These are phyloP conservation scores for Lasioglossum marginatum DNA, from an alignment of 2,888 invertebrate genomes.

Conservation along the genomic window DNA sequence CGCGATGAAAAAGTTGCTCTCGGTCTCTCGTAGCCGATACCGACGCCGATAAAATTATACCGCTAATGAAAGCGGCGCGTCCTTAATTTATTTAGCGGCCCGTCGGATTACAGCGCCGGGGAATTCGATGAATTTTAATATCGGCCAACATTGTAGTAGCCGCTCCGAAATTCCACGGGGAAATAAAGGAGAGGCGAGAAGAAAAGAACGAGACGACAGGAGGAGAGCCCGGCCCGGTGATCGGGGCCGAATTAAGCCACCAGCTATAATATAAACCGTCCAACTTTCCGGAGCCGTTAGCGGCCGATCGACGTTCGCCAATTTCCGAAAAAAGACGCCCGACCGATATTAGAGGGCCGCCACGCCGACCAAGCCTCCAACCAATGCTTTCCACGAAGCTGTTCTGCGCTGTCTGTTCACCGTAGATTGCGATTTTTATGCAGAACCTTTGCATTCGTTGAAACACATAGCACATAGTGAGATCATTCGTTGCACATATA, in stretches of 20 bases:
- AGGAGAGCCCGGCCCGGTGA: background rate
- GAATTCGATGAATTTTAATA: constrained; percentile 45
- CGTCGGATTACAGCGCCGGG: constrained; percentile 24
- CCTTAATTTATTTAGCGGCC: constrained; percentile 27
- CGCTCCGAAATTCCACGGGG: background rate
- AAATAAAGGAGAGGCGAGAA: background rate
- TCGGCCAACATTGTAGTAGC: constrained; percentile 16
- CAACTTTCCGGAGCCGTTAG: background rate
- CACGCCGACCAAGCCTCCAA: constrained; percentile 15
- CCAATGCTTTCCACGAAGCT: constrained; percentile 33
- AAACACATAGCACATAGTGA: background rate
- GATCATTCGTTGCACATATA: too few species aligned
- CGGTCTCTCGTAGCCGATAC: background rate
- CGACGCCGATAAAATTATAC: constrained; percentile 32
- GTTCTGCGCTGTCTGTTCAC: background rate
- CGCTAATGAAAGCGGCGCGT: constrained; percentile 32
- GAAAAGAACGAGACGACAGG: background rate
- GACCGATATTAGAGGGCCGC: constrained; percentile 33
- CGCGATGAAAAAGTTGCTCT: constrained; percentile 15
- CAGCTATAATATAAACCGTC: background rate
- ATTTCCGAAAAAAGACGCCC: constrained; percentile 13
- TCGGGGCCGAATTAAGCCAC: constrained; percentile 1
- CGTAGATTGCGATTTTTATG: background rate
- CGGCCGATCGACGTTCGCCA: constrained; percentile 8
- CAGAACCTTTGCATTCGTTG: background rate